A percentile compares a stretch with the other conserved stretches of the same genome.
Evolutionary conservation across 2,888 invertebrate species (phyloP).

Genomic region (Drosophila silvestris): DNA sequence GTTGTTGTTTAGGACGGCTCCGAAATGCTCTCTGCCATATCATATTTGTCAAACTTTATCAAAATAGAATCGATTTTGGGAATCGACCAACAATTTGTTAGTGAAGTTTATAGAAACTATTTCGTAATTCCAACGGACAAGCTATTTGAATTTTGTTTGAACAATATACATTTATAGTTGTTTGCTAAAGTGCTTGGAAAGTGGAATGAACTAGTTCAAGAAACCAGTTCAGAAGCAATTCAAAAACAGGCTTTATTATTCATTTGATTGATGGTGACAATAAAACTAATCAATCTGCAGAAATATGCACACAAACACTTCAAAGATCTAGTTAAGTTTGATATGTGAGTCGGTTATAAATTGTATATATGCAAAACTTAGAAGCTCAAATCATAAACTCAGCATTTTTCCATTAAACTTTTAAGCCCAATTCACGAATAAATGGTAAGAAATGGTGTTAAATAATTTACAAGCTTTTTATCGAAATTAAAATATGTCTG

Average conservation of each 20-base stretch:
- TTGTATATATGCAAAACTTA: not conserved
- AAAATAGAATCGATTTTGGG: not conserved
- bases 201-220: slow-evolving; percentile 58
- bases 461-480: not conserved
- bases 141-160: not conserved
- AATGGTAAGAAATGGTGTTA: not conserved
- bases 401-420: not conserved
- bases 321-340: not conserved
- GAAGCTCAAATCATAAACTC: not conserved
- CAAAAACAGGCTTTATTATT: slow-evolving; percentile 45
- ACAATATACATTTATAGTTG: slow-evolving; percentile 6
- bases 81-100: not conserved
- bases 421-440: not conserved
- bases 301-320: slow-evolving; percentile 28
- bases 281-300: slow-evolving; percentile 46
- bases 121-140: not conserved
- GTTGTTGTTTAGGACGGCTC: not conserved
- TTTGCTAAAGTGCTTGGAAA: slow-evolving; percentile 40
- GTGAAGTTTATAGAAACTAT: not conserved
- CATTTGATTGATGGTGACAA: slow-evolving; percentile 59
- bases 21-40: not conserved
- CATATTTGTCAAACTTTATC: not conserved
- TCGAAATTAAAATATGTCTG: not conserved
- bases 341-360: not conserved
- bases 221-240: slow-evolving; percentile 48